phyloP scores from a whole-genome alignment of 2,888 invertebrate species.

The Clusia tigrina region DNA sequence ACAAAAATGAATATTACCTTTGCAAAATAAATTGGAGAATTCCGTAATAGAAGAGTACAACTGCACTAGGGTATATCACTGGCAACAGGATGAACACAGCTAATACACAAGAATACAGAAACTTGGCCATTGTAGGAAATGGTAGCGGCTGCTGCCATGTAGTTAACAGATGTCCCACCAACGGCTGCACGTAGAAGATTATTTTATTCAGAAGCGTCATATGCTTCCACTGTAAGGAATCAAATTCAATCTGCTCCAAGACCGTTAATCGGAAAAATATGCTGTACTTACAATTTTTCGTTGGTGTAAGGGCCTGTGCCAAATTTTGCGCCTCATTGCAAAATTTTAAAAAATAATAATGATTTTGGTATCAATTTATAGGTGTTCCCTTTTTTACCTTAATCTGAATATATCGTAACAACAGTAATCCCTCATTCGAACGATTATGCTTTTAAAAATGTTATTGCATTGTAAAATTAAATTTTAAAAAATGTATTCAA shows the following conservation, averaged over 20 bases:
- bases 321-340: slow-evolving; percentile 46
- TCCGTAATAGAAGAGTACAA: slow-evolving; percentile 40
- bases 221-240: slow-evolving; percentile 44
- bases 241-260: slow-evolving; percentile 1
- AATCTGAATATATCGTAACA: too few relatives aligned
- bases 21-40: slow-evolving; percentile 46
- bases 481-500: too few relatives aligned
- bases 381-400: too few relatives aligned
- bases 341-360: too few relatives aligned
- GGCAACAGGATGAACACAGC: slow-evolving; percentile 38
- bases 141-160: slow-evolving; percentile 54
- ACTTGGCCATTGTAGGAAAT: slow-evolving; percentile 54
- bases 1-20: slow-evolving; percentile 26
- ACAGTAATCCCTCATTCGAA: too few relatives aligned
- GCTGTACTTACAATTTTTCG: slow-evolving; percentile 50
- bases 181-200: slow-evolving; percentile 51
- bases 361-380: too few relatives aligned
- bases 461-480: too few relatives aligned
- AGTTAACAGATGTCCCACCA: slow-evolving; percentile 45
- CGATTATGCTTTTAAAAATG: too few relatives aligned
- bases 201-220: slow-evolving; percentile 42
- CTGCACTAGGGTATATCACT: slow-evolving; percentile 33
- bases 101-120: slow-evolving; percentile 40
- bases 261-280: not conserved
- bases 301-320: slow-evolving; percentile 54